These are phyloP conservation scores for Amphipoea oculea DNA, from an alignment of 2,888 invertebrate species.

Conservation along the genomic window DNA sequence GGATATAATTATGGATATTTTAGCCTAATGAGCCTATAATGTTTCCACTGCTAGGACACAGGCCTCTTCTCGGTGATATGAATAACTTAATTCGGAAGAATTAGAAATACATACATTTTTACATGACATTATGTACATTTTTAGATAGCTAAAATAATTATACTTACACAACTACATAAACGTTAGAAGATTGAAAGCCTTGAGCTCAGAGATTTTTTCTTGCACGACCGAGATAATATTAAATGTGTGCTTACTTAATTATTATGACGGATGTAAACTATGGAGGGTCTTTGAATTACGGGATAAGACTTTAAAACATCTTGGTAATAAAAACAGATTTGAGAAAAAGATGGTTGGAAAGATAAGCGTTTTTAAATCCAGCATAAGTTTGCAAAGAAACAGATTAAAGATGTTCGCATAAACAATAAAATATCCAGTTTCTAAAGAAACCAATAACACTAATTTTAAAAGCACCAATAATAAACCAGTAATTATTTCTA, in stretches of 20 bases:
- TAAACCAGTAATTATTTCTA: background rate
- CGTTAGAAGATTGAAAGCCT: slow-evolving; percentile 28
- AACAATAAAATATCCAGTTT: background rate
- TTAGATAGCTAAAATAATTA: slow-evolving; percentile 16
- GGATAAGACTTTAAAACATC: background rate
- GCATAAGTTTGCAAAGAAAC: background rate
- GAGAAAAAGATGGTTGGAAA: background rate
- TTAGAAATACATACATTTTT: slow-evolving; percentile 9
- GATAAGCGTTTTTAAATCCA: background rate
- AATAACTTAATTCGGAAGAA: background rate
- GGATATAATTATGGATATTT: background rate
- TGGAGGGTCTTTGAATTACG: slow-evolving; percentile 1
- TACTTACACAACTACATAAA: slow-evolving; percentile 7
- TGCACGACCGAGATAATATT: slow-evolving; percentile 31
- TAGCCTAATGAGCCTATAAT: background rate
- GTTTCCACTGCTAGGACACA: background rate
- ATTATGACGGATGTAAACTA: slow-evolving; percentile 34
- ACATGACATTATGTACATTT: background rate
- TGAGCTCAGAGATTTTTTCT: slow-evolving; percentile 34
- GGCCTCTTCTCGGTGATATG: background rate
- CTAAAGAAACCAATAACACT: background rate
- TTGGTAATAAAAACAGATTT: background rate
- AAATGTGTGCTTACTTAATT: slow-evolving; percentile 31
- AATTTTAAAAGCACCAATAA: background rate
- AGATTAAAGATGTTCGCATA: too few species aligned